Base-by-base conservation (phyloP, 1,140 invertebrate genomes). In the Drosophila novamexicana region DNA sequence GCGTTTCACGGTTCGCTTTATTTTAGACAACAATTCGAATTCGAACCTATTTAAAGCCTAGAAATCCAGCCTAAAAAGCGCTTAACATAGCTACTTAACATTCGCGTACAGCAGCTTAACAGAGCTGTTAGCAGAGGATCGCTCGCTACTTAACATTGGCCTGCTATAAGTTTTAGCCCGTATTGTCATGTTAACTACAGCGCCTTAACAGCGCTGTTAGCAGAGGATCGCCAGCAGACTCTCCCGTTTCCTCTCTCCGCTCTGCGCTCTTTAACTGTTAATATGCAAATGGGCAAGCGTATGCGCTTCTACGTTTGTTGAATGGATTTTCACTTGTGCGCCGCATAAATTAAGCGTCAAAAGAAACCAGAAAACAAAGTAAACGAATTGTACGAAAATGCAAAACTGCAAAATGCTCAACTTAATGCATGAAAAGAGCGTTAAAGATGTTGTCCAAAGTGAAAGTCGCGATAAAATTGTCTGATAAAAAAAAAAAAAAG, bases 401-500 rank as follows among this genome's bases (percentile, higher is more conserved):
- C 45, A 50, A 32, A 53, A 53, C 8, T 22, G 22, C 22, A 29
- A 29, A 29, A 29, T 29, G 45, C 45, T 29, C 9, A 22, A 47
- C 10, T 22, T 9, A 49, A 29, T 29, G 22, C 47, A 49, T 6
- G 22, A 18, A 49, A 29, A 49, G 4, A 53, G 34, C 12, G 4
- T 14, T 32, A 32, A 52, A 34, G 32, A 53, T 50, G 49, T 50
- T 58, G 40, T 42, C 49, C 59, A 47, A 36, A 61, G 64, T 69
- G 65, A 74, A 74, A 74, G 57, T 74, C 42, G 29, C 39, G 37
- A n/a, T 40, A 40, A 37, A 39, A 39, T 8, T 10, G 10, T 47
- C 12, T 62, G 22, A 29, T 29, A 29, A 29, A 32, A 5, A 45
- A 42, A 12, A 12, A 45, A 42, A 12, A 14, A 34, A 3, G n/a